Percentiles rank a stretch among this genome's conserved stretches.
Evolutionary conservation across 1,140 invertebrate species (phyloP).

Genomic region (Hermatobates lingyangjiaoensis): DNA sequence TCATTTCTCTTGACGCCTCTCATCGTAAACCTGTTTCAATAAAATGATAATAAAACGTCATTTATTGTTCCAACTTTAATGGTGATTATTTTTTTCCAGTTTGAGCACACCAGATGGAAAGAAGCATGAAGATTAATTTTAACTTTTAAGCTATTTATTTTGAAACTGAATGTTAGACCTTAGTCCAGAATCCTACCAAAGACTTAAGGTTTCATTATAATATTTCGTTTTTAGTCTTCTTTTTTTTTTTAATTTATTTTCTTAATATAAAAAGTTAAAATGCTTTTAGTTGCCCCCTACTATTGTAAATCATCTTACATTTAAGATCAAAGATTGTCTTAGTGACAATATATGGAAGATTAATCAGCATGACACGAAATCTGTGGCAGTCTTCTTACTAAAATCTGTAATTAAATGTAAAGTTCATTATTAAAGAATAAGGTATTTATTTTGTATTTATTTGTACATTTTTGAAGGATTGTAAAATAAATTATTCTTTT

Average conservation of each 20-base stretch:
- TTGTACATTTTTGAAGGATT: neutral
- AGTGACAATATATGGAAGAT: no score
- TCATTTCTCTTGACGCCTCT: no score
- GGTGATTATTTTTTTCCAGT: constrained; percentile 6
- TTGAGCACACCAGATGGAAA: neutral
- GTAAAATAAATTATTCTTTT: constrained; percentile 1
- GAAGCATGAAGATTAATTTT: constrained; percentile 5
- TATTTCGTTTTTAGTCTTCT: neutral
- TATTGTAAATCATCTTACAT: no score
- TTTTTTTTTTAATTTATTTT: neutral
- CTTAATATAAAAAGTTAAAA: no score
- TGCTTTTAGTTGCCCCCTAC: no score
- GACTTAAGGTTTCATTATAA: constrained; percentile 14
- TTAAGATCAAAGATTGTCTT: no score
- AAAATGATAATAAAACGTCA: no score
- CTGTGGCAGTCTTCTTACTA: neutral
- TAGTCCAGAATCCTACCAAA: constrained; percentile 8
- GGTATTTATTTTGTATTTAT: constrained; percentile 2
- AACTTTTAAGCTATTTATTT: constrained; percentile 8
- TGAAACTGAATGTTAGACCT: constrained; percentile 2
- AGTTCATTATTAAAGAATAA: neutral
- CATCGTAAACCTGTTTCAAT: no score
- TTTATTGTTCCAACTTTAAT: neutral
- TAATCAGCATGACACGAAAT: neutral
- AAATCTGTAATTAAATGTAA: constrained; percentile 2